Evolutionary conservation across 2,888 invertebrate species (phyloP), one percentile per base, ranked within the genome.

Genomic region (Luffia ferchaultella): DNA sequence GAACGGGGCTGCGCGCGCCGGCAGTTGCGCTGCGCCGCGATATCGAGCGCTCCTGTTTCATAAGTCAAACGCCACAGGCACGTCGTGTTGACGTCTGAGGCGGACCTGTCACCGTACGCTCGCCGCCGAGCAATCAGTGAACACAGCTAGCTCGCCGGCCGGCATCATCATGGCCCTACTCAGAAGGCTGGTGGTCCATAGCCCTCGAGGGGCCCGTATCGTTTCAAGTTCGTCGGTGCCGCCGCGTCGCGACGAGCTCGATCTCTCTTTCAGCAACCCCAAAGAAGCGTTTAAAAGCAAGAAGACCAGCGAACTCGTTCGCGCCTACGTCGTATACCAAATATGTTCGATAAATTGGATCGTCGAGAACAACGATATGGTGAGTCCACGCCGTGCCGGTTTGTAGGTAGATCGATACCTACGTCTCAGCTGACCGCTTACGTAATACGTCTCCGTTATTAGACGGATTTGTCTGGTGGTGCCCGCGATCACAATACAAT

Each of bases 281-380:
- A 86, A 90, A 63, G 95, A 96, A 60, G 93, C 97, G 19, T 98
- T 96, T 86, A 95, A 95, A 76, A 96, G 96, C 82, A 98, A 98
- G 86, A 95, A 94, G 62, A 97, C 93, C 59, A 90, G 88, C 83
- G 97, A 98, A 80, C 87, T 98, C 60, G 68, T 96, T 49, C 87
- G 98, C 58, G 97, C 96, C 42, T 92, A 95, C 72, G 64, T 96
- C 67, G 97, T 98, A 60, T 97, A 97, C 79, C 90, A 93, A 70
- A 85, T 98, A 72, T 97, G 97, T 80, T 92, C 95, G 52, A 86
- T 93, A 67, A 89, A 92, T 66, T 91, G 89, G 72, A 78, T 98
- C 60, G 97, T 98, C 59, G 93, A 96, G 70, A 89, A 97, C 83
- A 97, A 97, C 71, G 92, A 90, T 86, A 89, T 91, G 94, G 97